Evolutionary conservation across 2,113 vertebrate genomes (phyloP).

Genomic region (Pica pica): DNA sequence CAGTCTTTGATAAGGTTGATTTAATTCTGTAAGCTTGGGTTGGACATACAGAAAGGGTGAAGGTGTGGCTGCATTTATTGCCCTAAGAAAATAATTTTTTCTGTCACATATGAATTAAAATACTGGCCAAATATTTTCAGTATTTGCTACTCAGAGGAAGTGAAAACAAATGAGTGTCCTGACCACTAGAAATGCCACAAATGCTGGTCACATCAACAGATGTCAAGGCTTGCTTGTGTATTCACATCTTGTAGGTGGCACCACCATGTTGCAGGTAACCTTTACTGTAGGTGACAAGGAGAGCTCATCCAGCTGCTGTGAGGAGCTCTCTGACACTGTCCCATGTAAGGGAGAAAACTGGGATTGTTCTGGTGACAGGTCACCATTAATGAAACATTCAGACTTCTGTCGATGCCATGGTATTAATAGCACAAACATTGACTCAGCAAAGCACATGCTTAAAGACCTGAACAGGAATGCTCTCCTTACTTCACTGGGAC

Average conservation of each 20-base stretch:
- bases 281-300: neutral
- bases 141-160: neutral
- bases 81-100: neutral
- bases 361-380: neutral
- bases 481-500: neutral
- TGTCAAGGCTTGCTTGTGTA: neutral
- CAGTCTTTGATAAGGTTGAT: conserved; percentile 14
- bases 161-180: neutral
- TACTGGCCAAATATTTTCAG: neutral
- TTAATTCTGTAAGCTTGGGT: neutral
- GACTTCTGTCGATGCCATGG: neutral
- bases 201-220: neutral
- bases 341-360: neutral
- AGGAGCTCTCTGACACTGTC: neutral
- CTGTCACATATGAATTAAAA: neutral
- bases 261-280: rapidly evolving
- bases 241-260: too few relatives aligned
- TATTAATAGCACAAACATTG: neutral
- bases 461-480: neutral
- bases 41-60: neutral
- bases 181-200: neutral
- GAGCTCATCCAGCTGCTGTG: neutral
- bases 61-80: neutral
- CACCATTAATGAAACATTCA: neutral
- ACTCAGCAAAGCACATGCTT: neutral